Conservation (phyloP, 2,888 invertebrate species). For the Erannis defoliaria region DNA sequence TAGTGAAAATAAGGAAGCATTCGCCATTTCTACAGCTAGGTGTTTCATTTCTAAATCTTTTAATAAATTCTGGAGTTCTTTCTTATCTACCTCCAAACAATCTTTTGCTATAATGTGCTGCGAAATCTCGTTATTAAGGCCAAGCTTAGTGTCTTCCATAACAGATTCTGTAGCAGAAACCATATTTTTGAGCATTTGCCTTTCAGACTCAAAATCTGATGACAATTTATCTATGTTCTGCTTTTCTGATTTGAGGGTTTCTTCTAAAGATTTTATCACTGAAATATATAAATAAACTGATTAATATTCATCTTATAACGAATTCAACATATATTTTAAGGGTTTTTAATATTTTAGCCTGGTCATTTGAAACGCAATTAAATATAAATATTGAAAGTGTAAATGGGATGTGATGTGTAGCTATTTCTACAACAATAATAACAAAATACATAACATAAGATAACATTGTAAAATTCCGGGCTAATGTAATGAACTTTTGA, state of each 20-base stretch:
- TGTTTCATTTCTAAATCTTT: slow-evolving; percentile 48
- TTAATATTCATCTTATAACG: too few relatives aligned
- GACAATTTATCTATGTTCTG: slow-evolving; percentile 65
- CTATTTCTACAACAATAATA: too few relatives aligned
- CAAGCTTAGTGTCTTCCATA: slow-evolving; percentile 62
- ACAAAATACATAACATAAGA: too few relatives aligned
- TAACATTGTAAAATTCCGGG: too few relatives aligned
- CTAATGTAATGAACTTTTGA: too few relatives aligned
- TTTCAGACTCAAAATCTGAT: slow-evolving; percentile 69
- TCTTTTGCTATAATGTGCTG: slow-evolving; percentile 39
- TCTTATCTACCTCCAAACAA: slow-evolving; percentile 53
- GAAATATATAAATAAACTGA: slow-evolving; percentile 1
- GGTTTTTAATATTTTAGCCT: too few relatives aligned
- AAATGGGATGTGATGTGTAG: too few relatives aligned
- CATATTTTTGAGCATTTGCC: slow-evolving; percentile 69
- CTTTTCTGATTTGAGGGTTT: slow-evolving; percentile 60
- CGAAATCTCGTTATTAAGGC: slow-evolving; percentile 14
- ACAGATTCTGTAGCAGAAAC: slow-evolving; percentile 70
- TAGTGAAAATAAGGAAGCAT: slow-evolving; percentile 44
- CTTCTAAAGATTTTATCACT: slow-evolving; percentile 54
- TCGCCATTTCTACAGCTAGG: slow-evolving; percentile 50
- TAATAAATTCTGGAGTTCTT: slow-evolving; percentile 40
- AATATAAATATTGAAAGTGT: too few relatives aligned
- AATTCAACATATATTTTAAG: too few relatives aligned
- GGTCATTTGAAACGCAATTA: too few relatives aligned